These are phyloP conservation scores for Drosophila putrida DNA, from an alignment of 2,888 invertebrate genomes.

Conservation along the genomic window DNA sequence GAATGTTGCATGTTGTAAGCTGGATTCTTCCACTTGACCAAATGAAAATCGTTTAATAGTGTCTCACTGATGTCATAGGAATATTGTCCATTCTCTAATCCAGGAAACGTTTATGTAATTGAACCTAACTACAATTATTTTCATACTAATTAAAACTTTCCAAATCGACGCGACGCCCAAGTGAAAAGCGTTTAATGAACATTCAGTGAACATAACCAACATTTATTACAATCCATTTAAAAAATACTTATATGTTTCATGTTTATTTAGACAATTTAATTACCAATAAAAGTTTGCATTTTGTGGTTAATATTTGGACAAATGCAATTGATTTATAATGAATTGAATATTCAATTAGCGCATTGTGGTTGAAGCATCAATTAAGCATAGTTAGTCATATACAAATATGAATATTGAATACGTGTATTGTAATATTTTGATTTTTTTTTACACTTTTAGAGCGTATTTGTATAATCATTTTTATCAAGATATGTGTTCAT, in stretches of 20 bases:
- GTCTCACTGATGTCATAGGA: slow-evolving; percentile 3
- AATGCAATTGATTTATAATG: slow-evolving; percentile 18
- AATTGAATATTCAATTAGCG: slow-evolving; percentile 19
- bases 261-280: slow-evolving; percentile 7
- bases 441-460: neutral
- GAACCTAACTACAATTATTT: neutral
- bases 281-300: slow-evolving; percentile 10
- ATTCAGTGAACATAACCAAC: slow-evolving; percentile 36
- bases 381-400: slow-evolving; percentile 29
- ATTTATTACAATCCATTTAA: slow-evolving; percentile 47
- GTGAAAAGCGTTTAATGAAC: neutral
- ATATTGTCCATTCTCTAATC: neutral
- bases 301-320: slow-evolving; percentile 12
- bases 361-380: slow-evolving; percentile 17
- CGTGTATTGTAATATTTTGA: neutral
- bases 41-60: slow-evolving; percentile 18
- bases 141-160: neutral
- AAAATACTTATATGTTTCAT: slow-evolving; percentile 1
- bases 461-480: neutral
- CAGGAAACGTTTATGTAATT: slow-evolving; percentile 18
- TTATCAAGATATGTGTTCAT: slow-evolving; percentile 7
- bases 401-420: neutral
- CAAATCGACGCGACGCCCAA: neutral
- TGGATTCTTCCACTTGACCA: slow-evolving; percentile 5
- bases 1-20: slow-evolving; percentile 12